Percentiles rank a stretch among this genome's conserved stretches.
phyloP scores from a whole-genome alignment of 2,113 vertebrate species.

The Hippocampus zosterae region DNA sequence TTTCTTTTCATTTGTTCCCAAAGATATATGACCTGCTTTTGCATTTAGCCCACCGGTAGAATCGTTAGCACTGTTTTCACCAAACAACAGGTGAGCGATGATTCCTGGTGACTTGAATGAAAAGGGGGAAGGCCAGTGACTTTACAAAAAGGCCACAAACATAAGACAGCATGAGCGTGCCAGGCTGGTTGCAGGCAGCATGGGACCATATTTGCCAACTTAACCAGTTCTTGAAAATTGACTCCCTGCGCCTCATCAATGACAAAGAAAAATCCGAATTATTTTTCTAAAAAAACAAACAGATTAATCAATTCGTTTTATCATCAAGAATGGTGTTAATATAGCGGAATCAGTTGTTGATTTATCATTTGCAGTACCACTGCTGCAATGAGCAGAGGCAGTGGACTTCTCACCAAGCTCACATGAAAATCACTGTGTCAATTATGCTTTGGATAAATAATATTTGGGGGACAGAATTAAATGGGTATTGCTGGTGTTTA shows the following conservation, averaged over 20 bases:
- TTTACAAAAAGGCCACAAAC: conserved; percentile 13
- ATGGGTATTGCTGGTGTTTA: no score
- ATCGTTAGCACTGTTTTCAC: background rate
- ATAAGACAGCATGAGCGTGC: conserved; percentile 26
- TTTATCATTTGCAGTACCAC: no score
- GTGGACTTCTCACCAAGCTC: no score
- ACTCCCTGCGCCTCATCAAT: background rate
- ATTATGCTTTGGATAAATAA: no score
- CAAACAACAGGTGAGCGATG: background rate
- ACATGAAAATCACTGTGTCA: no score
- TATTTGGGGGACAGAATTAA: no score
- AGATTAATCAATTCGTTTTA: no score
- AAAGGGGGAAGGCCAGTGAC: conserved; percentile 1
- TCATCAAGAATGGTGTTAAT: no score
- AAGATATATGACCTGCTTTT: background rate
- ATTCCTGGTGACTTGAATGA: background rate
- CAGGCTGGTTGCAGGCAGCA: conserved; percentile 33
- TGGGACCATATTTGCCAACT: no score
- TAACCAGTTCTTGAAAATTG: background rate
- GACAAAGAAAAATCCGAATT: background rate
- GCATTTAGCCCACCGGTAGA: background rate
- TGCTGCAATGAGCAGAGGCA: no score
- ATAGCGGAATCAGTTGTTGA: no score
- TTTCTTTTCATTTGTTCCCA: background rate
- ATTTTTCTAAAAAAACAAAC: background rate